phyloP scores from a whole-genome alignment of 2,797 vertebrate genomes.

The Eulemur mongoz region DNA sequence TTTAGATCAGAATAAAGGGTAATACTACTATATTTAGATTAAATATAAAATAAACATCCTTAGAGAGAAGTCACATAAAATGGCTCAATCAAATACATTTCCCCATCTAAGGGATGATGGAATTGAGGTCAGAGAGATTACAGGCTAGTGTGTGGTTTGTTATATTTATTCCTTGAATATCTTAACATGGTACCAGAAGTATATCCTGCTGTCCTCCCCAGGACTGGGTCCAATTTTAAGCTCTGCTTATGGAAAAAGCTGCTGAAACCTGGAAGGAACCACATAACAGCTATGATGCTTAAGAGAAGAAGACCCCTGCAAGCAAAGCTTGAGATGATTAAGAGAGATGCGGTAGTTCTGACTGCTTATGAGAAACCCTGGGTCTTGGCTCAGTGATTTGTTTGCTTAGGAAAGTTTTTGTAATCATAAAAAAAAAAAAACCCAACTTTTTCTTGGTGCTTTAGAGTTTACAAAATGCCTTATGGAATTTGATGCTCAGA shows the following conservation, averaged over 20 bases:
- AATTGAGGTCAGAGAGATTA: background rate
- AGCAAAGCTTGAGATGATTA: background rate
- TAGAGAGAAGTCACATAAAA: background rate
- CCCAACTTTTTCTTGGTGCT: background rate
- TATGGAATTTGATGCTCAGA: background rate
- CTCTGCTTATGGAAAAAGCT: background rate
- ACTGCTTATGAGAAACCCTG: background rate
- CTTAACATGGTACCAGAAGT: background rate
- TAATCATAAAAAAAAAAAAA: background rate
- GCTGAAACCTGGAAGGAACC: background rate
- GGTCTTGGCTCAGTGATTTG: background rate
- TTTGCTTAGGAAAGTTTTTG: background rate
- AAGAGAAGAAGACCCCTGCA: background rate
- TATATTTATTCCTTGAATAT: background rate
- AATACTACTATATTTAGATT: background rate
- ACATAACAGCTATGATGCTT: background rate
- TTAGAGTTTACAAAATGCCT: background rate
- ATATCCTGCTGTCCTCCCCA: background rate
- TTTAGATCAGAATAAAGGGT: constrained; percentile 33
- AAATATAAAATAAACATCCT: background rate
- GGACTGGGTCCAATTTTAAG: background rate
- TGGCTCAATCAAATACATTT: background rate
- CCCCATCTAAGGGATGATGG: background rate
- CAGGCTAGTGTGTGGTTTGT: background rate
- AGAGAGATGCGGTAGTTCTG: background rate